Evolutionary conservation across 2,888 invertebrate genomes (phyloP), one percentile per base, ranked within the genome.

Genomic region (Amblyjoppa fuscipennis): DNA sequence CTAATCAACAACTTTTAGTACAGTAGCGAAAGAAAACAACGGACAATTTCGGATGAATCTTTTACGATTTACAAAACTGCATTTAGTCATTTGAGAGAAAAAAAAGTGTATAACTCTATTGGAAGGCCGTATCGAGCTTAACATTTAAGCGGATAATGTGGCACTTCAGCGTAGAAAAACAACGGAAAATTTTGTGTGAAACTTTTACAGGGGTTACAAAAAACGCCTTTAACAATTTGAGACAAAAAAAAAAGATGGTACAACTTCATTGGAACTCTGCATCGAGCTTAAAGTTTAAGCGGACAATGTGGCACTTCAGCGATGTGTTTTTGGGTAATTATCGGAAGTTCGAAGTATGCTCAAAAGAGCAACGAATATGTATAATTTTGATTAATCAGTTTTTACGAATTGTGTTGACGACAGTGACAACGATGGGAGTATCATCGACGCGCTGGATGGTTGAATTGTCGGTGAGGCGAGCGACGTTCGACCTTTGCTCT

Each of bases 401-500:
- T 3, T 45, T 45, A 4, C 13, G 45, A 45, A 3, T 56, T 31
- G 53, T 20, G 20, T 51, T 51, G 20, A 53, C 49, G 31, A 45
- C 45, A 53, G 20, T 34, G 38, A 66, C 6, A 66, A n/a, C n/a
- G 7, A 16, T 28, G 20, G 25, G 0, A 25, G 7, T 4, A 70
- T 85, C 81, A 70, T 80, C 79, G 85, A 49, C 68, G 81, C 28
- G 79, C 20, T 34, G 85, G 79, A 81, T 83, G 70, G 68, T 53
- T 74, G 0, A 31, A 31, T 31, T 78, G 83, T 31, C 87, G 74
- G 1, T 88, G 84, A 2, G 86, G 82, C 79, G 87, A 83, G 74
- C 88, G 83, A 77, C 88, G 82, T 51, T 87, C 88, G 85, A 88
- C 81, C 85, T 92, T 92, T 83, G 90, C 87, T 81, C 90, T 90